These are phyloP conservation scores for Agelas oroides DNA, from an alignment of 37 sponge, comb jelly and placozoan species.

Conservation along the genomic window DNA sequence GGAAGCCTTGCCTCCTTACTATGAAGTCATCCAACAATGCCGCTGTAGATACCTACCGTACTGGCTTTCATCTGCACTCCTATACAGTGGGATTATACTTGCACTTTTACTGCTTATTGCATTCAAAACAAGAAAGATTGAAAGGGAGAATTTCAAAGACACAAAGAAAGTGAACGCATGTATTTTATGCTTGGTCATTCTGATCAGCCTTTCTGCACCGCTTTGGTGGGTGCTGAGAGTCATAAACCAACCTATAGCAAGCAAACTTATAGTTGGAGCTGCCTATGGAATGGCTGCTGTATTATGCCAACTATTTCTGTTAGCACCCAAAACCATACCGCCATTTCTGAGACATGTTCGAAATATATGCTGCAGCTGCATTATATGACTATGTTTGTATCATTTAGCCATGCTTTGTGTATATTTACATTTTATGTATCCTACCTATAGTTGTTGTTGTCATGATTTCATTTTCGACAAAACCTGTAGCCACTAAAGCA, in stretches of 20 bases:
- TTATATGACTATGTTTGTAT: too few species aligned
- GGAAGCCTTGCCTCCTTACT: not conserved
- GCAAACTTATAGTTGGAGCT: not conserved
- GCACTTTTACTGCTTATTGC: not conserved
- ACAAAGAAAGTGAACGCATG: constrained; percentile 14
- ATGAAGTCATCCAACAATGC: not conserved
- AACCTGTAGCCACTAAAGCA: too few species aligned
- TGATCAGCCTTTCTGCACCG: not conserved
- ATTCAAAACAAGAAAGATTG: constrained; percentile 21
- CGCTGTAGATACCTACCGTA: not conserved
- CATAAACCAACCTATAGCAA: not conserved
- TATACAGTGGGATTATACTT: not conserved
- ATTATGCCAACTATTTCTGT: not conserved
- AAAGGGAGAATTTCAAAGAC: constrained; percentile 12
- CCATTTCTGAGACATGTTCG: too few species aligned
- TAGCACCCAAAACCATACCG: not conserved
- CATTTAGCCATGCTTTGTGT: too few species aligned
- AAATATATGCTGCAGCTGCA: too few species aligned
- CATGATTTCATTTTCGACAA: not conserved
- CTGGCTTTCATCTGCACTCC: not conserved
- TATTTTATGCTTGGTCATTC: not conserved
- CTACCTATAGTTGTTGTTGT: not conserved
- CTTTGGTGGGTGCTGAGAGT: not conserved
- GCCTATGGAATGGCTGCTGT: not conserved
- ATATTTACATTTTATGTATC: too few species aligned